Evolutionary conservation across 2,113 vertebrate species (phyloP).

Genomic region (Anarrhichthys ocellatus): DNA sequence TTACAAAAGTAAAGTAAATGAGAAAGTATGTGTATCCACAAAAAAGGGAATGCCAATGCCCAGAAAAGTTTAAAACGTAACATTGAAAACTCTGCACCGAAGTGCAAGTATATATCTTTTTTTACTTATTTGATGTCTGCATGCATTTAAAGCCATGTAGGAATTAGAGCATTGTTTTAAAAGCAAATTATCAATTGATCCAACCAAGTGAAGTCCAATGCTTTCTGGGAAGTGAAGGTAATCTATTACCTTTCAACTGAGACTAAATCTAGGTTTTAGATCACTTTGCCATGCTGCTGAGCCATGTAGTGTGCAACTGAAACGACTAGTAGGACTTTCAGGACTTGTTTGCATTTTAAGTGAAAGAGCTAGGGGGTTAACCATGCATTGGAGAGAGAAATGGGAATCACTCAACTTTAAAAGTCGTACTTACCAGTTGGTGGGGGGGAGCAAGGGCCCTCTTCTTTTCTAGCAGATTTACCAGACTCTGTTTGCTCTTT

Average conservation of each 20-base stretch:
- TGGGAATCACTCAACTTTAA: conserved; percentile 52
- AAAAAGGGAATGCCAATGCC: not conserved
- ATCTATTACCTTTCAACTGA: conserved; percentile 11
- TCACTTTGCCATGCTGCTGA: conserved; percentile 41
- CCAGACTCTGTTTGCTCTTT: conserved; percentile 65
- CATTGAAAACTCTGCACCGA: not conserved
- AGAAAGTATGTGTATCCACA: not conserved
- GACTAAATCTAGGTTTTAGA: conserved; percentile 7
- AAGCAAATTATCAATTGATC: conserved; percentile 28
- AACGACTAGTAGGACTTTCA: conserved; percentile 1
- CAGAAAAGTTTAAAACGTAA: not conserved
- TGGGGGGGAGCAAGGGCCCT: conserved; percentile 63
- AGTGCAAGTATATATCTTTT: not conserved
- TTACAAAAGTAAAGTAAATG: not conserved
- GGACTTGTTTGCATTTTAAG: conserved; percentile 20
- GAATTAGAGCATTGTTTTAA: conserved; percentile 8
- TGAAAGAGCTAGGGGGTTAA: conserved; percentile 25
- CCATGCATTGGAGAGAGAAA: conserved; percentile 62
- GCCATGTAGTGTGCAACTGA: conserved; percentile 14
- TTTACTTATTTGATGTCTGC: conserved; percentile 11
- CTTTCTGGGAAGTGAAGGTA: conserved; percentile 15
- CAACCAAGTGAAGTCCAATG: conserved; percentile 16
- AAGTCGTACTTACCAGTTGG: conserved; percentile 77
- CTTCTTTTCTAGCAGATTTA: conserved; percentile 68
- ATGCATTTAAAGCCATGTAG: conserved; percentile 37